Base-by-base conservation (phyloP, 2,113 vertebrate genomes). In the Polypterus senegalus region DNA sequence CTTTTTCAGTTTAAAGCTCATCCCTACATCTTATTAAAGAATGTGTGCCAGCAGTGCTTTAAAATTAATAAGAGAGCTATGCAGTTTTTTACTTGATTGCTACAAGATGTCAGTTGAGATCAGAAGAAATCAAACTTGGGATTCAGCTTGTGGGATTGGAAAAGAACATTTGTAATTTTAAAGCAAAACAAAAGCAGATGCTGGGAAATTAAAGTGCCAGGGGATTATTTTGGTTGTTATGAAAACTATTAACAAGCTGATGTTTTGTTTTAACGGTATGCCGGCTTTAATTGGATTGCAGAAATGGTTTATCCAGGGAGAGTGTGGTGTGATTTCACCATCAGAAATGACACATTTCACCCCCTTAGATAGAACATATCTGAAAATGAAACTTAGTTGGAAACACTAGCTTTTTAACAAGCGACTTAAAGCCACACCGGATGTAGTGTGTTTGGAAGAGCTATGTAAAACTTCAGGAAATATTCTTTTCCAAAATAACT, bases 151-250 rank as follows among this genome's bases (percentile, higher is more conserved):
- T 70, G 72, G 73, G 68, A 71, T 71, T 68, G 65, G 65, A 74
- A 73, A 68, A 65, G 67, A 76, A 61, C 46, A 61, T 66, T 67
- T 76, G 70, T 71, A 75, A 77, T 77, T 79, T 65, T 70, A 67
- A 69, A 68, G 49, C 61, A 71, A 82, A 79, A 67, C 67, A 67
- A 71, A 79, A 79, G 48, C 79, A 81, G 72, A 78, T 85, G 77
- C 74, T 67, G 64, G 68, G 58, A 77, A 71, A 67, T 48, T 27
- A 72, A 63, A 62, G 68, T 60, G 57, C 54, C 7, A 49, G 9
- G 70, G 63, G 63, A 72, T 76, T 78, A 61, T 61, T 67, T 2
- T 6, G 60, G 48, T 63, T 74, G 71, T 57, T 74, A 66, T 73
- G 75, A 68, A 73, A 77, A 74, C 68, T 70, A 52, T 27, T 78